A percentile compares a stretch with the other conserved stretches of the same genome.
These are phyloP conservation scores for Tortricodes alternella DNA, from an alignment of 2,888 invertebrate species.

Conservation along the genomic window DNA sequence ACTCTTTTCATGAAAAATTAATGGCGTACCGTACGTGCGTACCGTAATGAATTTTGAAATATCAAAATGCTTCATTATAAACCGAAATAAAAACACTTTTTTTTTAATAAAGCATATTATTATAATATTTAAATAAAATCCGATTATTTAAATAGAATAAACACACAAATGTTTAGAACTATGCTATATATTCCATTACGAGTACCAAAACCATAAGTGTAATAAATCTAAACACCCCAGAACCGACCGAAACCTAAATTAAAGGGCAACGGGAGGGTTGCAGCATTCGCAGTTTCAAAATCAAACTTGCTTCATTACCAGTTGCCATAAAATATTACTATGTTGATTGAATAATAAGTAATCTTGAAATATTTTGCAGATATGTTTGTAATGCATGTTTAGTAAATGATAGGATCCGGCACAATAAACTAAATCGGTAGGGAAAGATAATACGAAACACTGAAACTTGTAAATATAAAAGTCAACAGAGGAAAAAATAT, in stretches of 20 bases:
- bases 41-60: no score
- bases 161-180: slow-evolving; percentile 12
- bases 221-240: slow-evolving; percentile 27
- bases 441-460: no score
- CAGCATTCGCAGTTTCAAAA: slow-evolving; percentile 16
- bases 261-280: slow-evolving; percentile 21
- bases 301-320: slow-evolving; percentile 1
- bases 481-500: no score
- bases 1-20: slow-evolving; percentile 11
- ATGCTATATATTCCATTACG: no score
- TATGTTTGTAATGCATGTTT: no score
- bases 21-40: not conserved
- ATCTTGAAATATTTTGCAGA: not conserved
- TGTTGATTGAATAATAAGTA: not conserved
- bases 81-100: not conserved
- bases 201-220: slow-evolving; percentile 26
- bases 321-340: not conserved
- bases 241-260: slow-evolving; percentile 20
- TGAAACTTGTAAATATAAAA: no score
- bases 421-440: no score
- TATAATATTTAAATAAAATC: no score
- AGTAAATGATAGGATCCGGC: no score
- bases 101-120: slow-evolving; percentile 13
- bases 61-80: no score
- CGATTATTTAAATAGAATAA: not conserved